Base-by-base conservation (phyloP, 2,797 vertebrate genomes). In the Acrossocheilus wenchowensis region DNA sequence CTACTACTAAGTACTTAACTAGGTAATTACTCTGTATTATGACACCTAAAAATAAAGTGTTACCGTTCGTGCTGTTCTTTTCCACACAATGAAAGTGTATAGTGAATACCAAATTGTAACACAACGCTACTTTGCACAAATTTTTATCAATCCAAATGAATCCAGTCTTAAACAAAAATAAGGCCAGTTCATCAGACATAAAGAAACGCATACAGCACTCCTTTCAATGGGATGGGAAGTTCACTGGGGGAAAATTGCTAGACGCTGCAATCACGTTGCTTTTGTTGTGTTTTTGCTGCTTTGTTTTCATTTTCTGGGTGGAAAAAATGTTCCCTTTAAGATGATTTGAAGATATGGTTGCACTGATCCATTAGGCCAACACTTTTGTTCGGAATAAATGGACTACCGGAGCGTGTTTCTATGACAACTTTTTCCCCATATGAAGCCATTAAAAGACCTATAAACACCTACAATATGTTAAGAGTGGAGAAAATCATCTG, bases 401-500 rank as follows among this genome's bases (percentile, higher is more conserved):
- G 66, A 36, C 34, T 26, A 26, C 6, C 14, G 39, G 64, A 72
- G 81, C 14, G 14, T 57, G 45, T 72, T 72, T 39, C 48, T 71
- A 72, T 26, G 21, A 72, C 8, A 2, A 34, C 17, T 48, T 48
- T 62, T 19, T 6, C 66, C 34, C 48, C 48, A 26, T 72, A 54
- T 34, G 39, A 83, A 57, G 39, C 54, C 50, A 60, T 60, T 72
- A 73, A 57, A 73, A 60, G 50, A 83, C 81, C 50, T 60, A 73
- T 60, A 82, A 82, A 60, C 50, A 82, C 69, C 81, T 60, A 60
- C 68, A 34, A 34, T 57, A 60, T n/a, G 69, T 74, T 83, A 74
- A 62, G n/a, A 73, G 50, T 57, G 48, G n/a, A 72, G 64, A 73
- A 72, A 82, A 45, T 30, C 36, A 60, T 60, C 50, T 21, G 36